Evolutionary conservation across 2,797 vertebrate genomes (phyloP).

Genomic region (Phoxinus dragarum): DNA sequence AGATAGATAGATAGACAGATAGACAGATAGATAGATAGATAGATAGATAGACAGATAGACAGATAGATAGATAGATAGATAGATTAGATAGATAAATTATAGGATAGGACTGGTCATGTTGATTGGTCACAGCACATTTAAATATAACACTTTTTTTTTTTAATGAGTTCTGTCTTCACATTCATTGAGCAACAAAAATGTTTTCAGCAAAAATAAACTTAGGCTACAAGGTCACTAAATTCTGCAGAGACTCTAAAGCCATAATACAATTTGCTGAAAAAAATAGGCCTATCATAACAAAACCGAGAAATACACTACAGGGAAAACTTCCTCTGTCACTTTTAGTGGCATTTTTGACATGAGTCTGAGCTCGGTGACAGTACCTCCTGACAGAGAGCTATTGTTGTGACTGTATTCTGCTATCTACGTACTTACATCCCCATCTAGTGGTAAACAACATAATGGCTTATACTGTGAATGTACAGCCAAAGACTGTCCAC

Average conservation of each 20-base stretch:
- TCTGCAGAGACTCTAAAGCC: neutral
- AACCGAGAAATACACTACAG: neutral
- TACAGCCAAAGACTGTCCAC: slow-evolving; percentile 52
- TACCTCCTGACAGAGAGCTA: neutral
- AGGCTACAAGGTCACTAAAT: neutral
- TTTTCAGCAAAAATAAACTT: neutral
- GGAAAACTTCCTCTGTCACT: neutral
- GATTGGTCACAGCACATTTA: neutral
- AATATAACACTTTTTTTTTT: neutral
- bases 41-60: too few relatives aligned
- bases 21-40: too few relatives aligned
- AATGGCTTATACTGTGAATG: neutral
- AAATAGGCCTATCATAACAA: neutral
- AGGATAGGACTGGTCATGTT: neutral
- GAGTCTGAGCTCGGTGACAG: neutral
- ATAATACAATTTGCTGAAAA: neutral
- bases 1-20: too few relatives aligned
- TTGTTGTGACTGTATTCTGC: neutral
- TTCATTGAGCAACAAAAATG: neutral
- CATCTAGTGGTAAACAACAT: slow-evolving; percentile 15
- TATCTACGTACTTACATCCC: neutral
- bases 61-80: too few relatives aligned
- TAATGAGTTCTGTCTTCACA: neutral
- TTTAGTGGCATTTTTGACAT: neutral
- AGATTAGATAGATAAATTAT: too few relatives aligned